These are phyloP conservation scores for Euwallacea fornicatus DNA, from an alignment of 1,140 invertebrate species.

Conservation along the genomic window DNA sequence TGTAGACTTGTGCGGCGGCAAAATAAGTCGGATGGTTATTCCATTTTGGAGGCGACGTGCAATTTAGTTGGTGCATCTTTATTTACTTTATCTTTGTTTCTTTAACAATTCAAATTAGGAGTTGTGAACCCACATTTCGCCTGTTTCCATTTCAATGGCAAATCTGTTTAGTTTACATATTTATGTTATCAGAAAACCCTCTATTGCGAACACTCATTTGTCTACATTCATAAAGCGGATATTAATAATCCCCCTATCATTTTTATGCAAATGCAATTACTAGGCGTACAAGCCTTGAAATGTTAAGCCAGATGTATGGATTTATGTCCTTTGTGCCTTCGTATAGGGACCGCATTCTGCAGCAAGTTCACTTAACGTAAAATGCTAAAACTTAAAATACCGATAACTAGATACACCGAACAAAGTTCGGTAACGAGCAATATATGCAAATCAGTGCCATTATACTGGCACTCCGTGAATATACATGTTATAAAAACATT, in stretches of 20 bases:
- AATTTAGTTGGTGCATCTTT: conserved; percentile 15
- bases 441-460: conserved; percentile 41
- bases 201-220: background rate
- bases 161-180: background rate
- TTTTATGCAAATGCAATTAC: conserved; percentile 25
- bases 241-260: conserved; percentile 14
- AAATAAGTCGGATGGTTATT: conserved; percentile 4
- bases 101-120: conserved; percentile 15
- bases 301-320: conserved; percentile 23
- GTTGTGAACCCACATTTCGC: background rate
- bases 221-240: background rate
- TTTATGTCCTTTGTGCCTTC: conserved; percentile 16
- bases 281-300: conserved; percentile 14
- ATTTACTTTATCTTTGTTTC: conserved; percentile 19
- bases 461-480: conserved; percentile 38
- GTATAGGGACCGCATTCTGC: conserved; percentile 11
- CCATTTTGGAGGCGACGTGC: conserved; percentile 3
- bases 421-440: conserved; percentile 39
- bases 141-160: background rate
- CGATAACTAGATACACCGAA: conserved; percentile 37
- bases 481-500: conserved; percentile 39
- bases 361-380: conserved; percentile 31
- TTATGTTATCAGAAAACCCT: background rate
- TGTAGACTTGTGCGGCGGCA: conserved; percentile 1
- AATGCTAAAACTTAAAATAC: conserved; percentile 37